phyloP scores from a whole-genome alignment of 2,888 invertebrate genomes.

The Anthophora plumipes region DNA sequence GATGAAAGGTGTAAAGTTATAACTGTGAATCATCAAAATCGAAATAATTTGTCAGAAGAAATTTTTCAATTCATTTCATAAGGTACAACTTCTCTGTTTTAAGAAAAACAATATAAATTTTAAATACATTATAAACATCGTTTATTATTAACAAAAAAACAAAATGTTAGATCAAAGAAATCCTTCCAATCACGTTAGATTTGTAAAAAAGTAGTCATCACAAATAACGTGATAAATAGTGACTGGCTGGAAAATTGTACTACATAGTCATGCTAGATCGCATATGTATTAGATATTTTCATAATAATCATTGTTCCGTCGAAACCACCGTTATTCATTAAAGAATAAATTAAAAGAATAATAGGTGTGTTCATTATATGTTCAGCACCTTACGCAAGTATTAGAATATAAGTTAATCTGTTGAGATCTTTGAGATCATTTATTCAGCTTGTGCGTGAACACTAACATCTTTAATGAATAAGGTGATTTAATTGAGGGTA shows the following conservation, averaged over 20 bases:
- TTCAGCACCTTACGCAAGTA: constrained; percentile 44
- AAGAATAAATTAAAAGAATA: constrained; percentile 64
- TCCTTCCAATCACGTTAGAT: constrained; percentile 73
- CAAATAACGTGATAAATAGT: constrained; percentile 77
- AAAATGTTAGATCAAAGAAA: constrained; percentile 76
- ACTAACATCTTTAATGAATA: constrained; percentile 67
- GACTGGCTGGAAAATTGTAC: constrained; percentile 76
- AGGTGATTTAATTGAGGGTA: constrained; percentile 69
- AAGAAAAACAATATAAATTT: constrained; percentile 47
- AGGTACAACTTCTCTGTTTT: not conserved
- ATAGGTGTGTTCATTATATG: constrained; percentile 37
- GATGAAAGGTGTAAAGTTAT: constrained; percentile 68
- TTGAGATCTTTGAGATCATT: constrained; percentile 63
- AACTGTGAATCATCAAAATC: constrained; percentile 70
- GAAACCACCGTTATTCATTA: constrained; percentile 72
- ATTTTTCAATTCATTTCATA: constrained; percentile 59
- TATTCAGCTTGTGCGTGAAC: constrained; percentile 50
- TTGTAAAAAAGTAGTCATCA: constrained; percentile 80
- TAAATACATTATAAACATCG: constrained; percentile 78
- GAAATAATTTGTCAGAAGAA: constrained; percentile 68
- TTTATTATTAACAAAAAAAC: constrained; percentile 83
- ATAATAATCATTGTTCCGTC: constrained; percentile 68
- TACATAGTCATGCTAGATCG: constrained; percentile 74
- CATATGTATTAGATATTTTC: constrained; percentile 70
- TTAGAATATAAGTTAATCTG: constrained; percentile 50